These are phyloP conservation scores for Zoanthus sociatus DNA, from an alignment of 92 coral and sea anemone species.

Conservation along the genomic window DNA sequence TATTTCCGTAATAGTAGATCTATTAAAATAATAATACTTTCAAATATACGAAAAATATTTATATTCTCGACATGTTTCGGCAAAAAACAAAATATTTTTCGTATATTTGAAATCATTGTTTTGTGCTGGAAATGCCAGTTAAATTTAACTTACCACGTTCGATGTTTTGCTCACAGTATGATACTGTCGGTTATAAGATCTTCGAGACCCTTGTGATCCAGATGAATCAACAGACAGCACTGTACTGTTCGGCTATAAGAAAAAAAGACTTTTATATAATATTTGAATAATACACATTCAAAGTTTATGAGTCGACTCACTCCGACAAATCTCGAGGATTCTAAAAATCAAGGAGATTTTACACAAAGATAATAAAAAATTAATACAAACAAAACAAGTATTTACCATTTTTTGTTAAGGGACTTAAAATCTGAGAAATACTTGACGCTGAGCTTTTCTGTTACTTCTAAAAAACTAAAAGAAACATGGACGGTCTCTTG, in stretches of 20 bases:
- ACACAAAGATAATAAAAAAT: neutral
- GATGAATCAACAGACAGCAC: slow-evolving; percentile 90
- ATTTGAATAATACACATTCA: neutral
- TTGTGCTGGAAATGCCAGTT: too few relatives aligned
- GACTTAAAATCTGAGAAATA: neutral
- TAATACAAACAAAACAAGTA: neutral
- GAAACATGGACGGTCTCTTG: slow-evolving; percentile 39
- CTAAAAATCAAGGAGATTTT: neutral
- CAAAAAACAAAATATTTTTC: too few relatives aligned
- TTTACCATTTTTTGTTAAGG: slow-evolving; percentile 23
- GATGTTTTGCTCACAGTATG: slow-evolving; percentile 96
- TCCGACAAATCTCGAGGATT: neutral
- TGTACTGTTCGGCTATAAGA: slow-evolving; percentile 87
- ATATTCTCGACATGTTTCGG: too few relatives aligned
- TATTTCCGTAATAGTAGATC: neutral
- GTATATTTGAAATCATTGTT: too few relatives aligned
- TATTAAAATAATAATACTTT: too few relatives aligned
- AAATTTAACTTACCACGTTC: slow-evolving; percentile 82
- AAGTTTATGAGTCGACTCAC: neutral
- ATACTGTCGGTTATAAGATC: slow-evolving; percentile 92
- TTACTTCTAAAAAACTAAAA: slow-evolving; percentile 2
- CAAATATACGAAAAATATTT: too few relatives aligned
- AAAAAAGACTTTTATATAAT: slow-evolving; percentile 1
- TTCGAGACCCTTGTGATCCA: slow-evolving; percentile 90
- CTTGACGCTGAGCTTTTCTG: neutral